These are phyloP conservation scores for Sinhomidia bicolor DNA, from an alignment of 2,888 invertebrate genomes.

Conservation along the genomic window DNA sequence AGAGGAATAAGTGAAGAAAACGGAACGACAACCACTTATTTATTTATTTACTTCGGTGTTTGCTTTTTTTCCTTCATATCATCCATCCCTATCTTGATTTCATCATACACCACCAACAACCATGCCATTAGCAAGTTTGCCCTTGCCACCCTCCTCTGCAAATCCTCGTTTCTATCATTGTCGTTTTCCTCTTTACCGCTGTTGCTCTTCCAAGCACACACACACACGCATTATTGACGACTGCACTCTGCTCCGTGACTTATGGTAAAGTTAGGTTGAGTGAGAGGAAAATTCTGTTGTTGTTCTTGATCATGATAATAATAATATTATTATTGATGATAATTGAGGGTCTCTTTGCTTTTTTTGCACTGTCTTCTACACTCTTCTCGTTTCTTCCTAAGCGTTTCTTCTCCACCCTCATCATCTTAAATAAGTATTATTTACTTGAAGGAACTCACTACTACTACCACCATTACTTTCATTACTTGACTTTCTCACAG, in stretches of 20 bases:
- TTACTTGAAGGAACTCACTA: neutral
- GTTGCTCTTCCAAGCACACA: neutral
- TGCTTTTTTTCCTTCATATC: neutral
- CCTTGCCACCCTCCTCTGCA: constrained; percentile 25
- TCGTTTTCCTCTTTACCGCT: neutral
- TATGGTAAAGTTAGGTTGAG: neutral
- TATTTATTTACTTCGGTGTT: constrained; percentile 36
- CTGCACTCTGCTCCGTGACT: neutral
- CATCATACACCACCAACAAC: constrained; percentile 1
- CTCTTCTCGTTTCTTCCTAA: neutral
- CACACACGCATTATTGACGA: neutral
- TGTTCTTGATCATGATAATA: constrained; percentile 23
- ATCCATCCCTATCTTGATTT: neutral
- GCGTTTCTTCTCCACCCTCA: neutral
- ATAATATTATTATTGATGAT: constrained; percentile 57
- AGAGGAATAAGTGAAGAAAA: constrained; percentile 52
- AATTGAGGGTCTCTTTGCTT: constrained; percentile 51
- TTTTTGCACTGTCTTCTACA: constrained; percentile 44
- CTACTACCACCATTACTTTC: neutral
- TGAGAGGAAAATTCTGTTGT: neutral
- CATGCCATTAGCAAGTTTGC: constrained; percentile 43
- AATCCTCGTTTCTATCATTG: constrained; percentile 1
- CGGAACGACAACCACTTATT: constrained; percentile 40
- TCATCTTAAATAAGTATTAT: neutral
- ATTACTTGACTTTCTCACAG: neutral